Evolutionary conservation across 1,140 invertebrate species (phyloP).

Genomic region (Drosophila murphyi): DNA sequence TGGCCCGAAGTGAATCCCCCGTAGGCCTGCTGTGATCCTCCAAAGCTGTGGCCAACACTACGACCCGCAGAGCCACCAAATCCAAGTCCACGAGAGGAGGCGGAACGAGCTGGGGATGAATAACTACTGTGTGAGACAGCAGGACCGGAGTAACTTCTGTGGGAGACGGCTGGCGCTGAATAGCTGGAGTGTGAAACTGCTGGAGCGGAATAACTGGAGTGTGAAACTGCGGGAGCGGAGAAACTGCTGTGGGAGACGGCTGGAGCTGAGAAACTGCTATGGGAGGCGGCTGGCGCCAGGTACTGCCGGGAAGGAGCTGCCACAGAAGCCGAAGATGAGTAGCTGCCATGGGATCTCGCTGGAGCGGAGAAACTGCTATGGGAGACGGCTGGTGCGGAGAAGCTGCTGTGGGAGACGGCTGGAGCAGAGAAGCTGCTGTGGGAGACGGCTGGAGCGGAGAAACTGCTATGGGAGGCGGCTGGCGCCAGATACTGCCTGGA

Average conservation of each 20-base stretch:
- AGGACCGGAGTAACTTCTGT: slow-evolving; percentile 18
- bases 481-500: slow-evolving; percentile 34
- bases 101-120: slow-evolving; percentile 27
- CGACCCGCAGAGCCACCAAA: slow-evolving; percentile 19
- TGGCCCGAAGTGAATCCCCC: not conserved
- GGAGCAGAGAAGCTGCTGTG: slow-evolving; percentile 35
- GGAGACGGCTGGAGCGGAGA: slow-evolving; percentile 24
- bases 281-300: slow-evolving; percentile 27
- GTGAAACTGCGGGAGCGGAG: slow-evolving; percentile 15
- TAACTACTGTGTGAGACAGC: slow-evolving; percentile 3
- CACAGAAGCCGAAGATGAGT: slow-evolving; percentile 9
- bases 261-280: slow-evolving; percentile 14
- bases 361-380: slow-evolving; percentile 18
- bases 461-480: slow-evolving; percentile 15
- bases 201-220: too few relatives aligned
- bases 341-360: slow-evolving; percentile 11
- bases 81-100: slow-evolving; percentile 26
- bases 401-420: slow-evolving; percentile 27
- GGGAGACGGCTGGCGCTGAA: slow-evolving; percentile 20
- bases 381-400: not conserved
- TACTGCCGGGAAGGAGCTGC: slow-evolving; percentile 58
- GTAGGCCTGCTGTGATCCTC: slow-evolving; percentile 10
- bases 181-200: slow-evolving; percentile 7
- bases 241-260: not conserved
- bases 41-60: slow-evolving; percentile 21